A percentile compares a stretch with the other conserved stretches of the same genome.
Conservation (phyloP, 1,140 invertebrate genomes). For the Rhagoletis pomonella region DNA sequence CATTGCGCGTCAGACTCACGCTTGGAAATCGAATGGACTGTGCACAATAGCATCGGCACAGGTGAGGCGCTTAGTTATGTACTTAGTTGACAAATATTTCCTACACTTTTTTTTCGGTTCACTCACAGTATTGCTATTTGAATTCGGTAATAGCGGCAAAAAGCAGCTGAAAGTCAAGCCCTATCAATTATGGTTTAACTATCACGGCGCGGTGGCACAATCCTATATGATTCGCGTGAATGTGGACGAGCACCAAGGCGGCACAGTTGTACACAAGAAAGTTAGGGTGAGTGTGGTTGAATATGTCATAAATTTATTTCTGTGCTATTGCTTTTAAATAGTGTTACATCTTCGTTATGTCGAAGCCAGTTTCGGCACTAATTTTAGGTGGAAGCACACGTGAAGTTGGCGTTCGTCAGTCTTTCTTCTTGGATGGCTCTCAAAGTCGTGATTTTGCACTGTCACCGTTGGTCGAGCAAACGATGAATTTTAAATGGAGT, state of each 20-base stretch:
- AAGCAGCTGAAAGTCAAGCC: conserved; percentile 45
- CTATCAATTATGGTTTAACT: conserved; percentile 56
- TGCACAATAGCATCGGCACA: conserved; percentile 50
- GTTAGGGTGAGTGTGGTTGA: conserved; percentile 38
- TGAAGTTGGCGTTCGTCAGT: conserved; percentile 39
- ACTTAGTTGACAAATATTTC: neutral
- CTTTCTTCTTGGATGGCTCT: conserved; percentile 47
- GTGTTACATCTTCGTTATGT: conserved; percentile 55
- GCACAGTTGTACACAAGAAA: neutral
- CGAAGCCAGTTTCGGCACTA: conserved; percentile 43
- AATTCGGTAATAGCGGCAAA: conserved; percentile 33
- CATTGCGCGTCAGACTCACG: conserved; percentile 35
- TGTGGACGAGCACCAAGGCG: conserved; percentile 23
- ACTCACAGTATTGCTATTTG: conserved; percentile 22
- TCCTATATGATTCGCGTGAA: conserved; percentile 33
- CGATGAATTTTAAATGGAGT: conserved; percentile 50
- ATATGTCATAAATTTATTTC: neutral
- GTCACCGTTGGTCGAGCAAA: conserved; percentile 9
- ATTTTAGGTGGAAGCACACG: conserved; percentile 52
- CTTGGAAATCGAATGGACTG: conserved; percentile 35
- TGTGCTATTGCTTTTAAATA: neutral
- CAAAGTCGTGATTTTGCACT: conserved; percentile 55
- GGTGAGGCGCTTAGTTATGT: neutral
- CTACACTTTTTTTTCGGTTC: neutral
- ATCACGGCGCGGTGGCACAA: conserved; percentile 36